Percentiles rank a stretch among this genome's conserved stretches.
phyloP scores from a whole-genome alignment of 1,140 invertebrate genomes.

The Drosophila kanapiae region DNA sequence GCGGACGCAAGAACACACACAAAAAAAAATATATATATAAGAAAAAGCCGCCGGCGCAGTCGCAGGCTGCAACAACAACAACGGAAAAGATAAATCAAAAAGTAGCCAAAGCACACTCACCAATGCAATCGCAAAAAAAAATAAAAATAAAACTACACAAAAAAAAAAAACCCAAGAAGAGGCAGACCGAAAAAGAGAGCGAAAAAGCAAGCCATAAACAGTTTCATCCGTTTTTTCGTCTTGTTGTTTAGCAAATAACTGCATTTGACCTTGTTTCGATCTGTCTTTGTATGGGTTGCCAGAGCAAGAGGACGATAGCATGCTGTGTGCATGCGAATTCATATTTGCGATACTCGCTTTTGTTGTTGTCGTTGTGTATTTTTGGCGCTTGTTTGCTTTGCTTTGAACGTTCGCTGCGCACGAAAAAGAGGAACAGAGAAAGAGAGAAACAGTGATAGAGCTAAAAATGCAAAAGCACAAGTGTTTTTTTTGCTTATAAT shows the following conservation, averaged over 20 bases:
- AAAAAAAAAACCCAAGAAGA: constrained; percentile 15
- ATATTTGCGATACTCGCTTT: constrained; percentile 48
- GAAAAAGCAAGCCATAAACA: constrained; percentile 52
- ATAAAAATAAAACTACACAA: constrained; percentile 14
- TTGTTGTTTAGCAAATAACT: constrained; percentile 74
- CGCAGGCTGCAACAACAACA: constrained; percentile 58
- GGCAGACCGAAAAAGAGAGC: constrained; percentile 42
- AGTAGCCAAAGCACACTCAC: constrained; percentile 67
- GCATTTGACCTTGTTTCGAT: constrained; percentile 84
- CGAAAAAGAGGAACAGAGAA: constrained; percentile 4
- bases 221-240: constrained; percentile 47
- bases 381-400: constrained; percentile 76
- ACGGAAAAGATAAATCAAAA: constrained; percentile 84
- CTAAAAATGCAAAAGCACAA: constrained; percentile 47
- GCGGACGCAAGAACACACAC: background rate
- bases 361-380: constrained; percentile 36
- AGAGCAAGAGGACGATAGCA: constrained; percentile 8
- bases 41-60: constrained; percentile 54
- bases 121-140: constrained; percentile 30
- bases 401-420: constrained; percentile 61
- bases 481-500: constrained; percentile 38
- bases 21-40: constrained; percentile 13
- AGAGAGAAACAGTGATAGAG: constrained; percentile 4
- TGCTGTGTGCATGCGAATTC: constrained; percentile 47
- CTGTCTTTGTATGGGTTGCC: constrained; percentile 55